Evolutionary conservation across 2,888 invertebrate genomes (phyloP).

Genomic region (Caenorhabditis panamensis): DNA sequence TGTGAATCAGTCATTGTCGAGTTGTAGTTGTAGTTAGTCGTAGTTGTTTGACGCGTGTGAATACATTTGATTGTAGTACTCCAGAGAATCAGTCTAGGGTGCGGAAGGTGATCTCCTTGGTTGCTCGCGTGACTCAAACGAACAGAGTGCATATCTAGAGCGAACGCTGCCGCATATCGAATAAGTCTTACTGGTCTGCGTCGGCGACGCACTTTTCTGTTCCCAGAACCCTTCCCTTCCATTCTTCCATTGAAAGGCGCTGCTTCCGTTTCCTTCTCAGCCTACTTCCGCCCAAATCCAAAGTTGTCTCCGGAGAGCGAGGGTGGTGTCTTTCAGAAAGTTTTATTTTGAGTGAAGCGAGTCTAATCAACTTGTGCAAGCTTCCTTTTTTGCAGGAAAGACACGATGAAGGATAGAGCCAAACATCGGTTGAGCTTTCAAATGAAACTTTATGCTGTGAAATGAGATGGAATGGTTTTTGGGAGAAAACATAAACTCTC

Average conservation of each 20-base stretch:
- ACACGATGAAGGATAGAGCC: conserved; percentile 5
- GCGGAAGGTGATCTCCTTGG: not conserved
- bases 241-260: not conserved
- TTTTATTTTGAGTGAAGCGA: conserved; percentile 36
- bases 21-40: conserved; percentile 11
- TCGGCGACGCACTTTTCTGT: not conserved
- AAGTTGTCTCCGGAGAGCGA: conserved; percentile 22
- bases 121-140: not conserved
- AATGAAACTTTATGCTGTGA: conserved; percentile 30
- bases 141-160: not conserved
- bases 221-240: not conserved
- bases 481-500: not conserved
- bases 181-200: conserved; percentile 12
- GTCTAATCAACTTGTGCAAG: conserved; percentile 48
- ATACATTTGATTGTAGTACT: conserved; percentile 11
- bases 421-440: too few relatives aligned
- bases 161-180: conserved; percentile 19
- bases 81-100: not conserved
- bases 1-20: conserved; percentile 22
- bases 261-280: not conserved
- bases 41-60: conserved; percentile 16
- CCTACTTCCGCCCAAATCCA: conserved; percentile 17
- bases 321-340: conserved; percentile 14
- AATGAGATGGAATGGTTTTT: too few relatives aligned
- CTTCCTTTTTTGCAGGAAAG: conserved; percentile 12